Evolutionary conservation across 2,113 vertebrate species (phyloP).

Genomic region (Delphinapterus leucas): DNA sequence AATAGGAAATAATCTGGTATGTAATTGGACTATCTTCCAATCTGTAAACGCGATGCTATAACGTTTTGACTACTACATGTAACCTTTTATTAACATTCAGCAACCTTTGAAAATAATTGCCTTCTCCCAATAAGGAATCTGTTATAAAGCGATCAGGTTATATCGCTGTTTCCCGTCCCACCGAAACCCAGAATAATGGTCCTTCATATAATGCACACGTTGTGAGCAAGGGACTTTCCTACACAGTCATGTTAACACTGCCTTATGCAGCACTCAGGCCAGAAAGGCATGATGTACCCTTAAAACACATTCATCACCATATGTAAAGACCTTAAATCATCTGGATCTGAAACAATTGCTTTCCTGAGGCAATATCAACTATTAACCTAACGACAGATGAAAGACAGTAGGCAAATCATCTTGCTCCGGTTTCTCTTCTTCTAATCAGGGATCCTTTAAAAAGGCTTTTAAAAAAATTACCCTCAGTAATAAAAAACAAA

Average conservation of each 20-base stretch:
- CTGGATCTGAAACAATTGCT: slow-evolving; percentile 66
- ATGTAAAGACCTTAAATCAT: slow-evolving; percentile 66
- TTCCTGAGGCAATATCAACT: slow-evolving; percentile 68
- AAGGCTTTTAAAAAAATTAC: slow-evolving; percentile 70
- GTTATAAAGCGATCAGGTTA: slow-evolving; percentile 42
- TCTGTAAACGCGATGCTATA: slow-evolving; percentile 37
- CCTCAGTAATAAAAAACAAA: slow-evolving; percentile 68
- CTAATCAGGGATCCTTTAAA: slow-evolving; percentile 68
- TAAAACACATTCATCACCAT: slow-evolving; percentile 23
- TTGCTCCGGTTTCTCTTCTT: slow-evolving; percentile 66
- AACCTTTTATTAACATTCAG: slow-evolving; percentile 67
- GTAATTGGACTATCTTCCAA: slow-evolving; percentile 10
- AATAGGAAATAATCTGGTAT: not conserved
- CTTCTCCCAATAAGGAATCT: slow-evolving; percentile 37
- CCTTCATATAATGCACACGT: not conserved
- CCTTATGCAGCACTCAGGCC: not conserved
- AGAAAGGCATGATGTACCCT: not conserved
- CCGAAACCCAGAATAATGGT: slow-evolving; percentile 16
- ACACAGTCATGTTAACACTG: not conserved
- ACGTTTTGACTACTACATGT: slow-evolving; percentile 45
- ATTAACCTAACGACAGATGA: slow-evolving; percentile 27
- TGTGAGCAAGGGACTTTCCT: not conserved
- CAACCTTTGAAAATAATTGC: slow-evolving; percentile 59
- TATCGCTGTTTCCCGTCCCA: slow-evolving; percentile 4
- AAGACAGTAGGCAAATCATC: slow-evolving; percentile 50